Percentiles rank a stretch among this genome's conserved stretches.
Evolutionary conservation across 2,113 vertebrate species (phyloP).

Genomic region (Vanacampus margaritifer): DNA sequence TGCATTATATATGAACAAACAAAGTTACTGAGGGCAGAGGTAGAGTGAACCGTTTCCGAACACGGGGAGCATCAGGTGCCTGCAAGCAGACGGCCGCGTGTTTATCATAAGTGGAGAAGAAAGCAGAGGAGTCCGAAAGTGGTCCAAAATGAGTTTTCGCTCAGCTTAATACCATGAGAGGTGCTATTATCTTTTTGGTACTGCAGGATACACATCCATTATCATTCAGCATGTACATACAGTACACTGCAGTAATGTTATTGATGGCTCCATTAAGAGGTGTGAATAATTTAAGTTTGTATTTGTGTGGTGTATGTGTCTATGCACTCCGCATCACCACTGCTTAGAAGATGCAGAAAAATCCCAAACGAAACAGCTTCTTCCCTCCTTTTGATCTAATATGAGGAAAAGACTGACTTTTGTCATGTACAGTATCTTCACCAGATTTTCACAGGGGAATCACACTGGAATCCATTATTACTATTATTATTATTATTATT

Average conservation of each 20-base stretch:
- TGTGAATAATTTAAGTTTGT: conserved; percentile 48
- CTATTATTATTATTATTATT: no score
- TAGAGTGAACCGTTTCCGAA: neutral
- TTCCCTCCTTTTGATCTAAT: conserved; percentile 37
- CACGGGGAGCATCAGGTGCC: conserved; percentile 23
- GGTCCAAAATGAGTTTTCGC: conserved; percentile 12
- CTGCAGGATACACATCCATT: conserved; percentile 8
- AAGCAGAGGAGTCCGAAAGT: neutral
- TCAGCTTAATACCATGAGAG: conserved; percentile 5
- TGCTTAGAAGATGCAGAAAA: conserved; percentile 26
- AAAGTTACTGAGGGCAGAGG: conserved; percentile 11
- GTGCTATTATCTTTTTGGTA: conserved; percentile 11
- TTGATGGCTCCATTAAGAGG: conserved; percentile 49
- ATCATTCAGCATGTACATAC: conserved; percentile 26
- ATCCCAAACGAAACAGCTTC: conserved; percentile 28
- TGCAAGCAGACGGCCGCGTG: conserved; percentile 3
- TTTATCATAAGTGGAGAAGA: neutral
- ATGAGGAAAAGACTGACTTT: conserved; percentile 36
- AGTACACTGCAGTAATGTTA: conserved; percentile 34
- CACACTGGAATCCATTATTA: no score
- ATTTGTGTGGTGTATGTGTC: conserved; percentile 6
- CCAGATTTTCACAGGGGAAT: no score
- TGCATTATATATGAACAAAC: conserved; percentile 63
- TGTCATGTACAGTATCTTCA: neutral
- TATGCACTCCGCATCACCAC: conserved; percentile 4